phyloP scores from a whole-genome alignment of 2,888 invertebrate genomes.

The Ceramica pisi region DNA sequence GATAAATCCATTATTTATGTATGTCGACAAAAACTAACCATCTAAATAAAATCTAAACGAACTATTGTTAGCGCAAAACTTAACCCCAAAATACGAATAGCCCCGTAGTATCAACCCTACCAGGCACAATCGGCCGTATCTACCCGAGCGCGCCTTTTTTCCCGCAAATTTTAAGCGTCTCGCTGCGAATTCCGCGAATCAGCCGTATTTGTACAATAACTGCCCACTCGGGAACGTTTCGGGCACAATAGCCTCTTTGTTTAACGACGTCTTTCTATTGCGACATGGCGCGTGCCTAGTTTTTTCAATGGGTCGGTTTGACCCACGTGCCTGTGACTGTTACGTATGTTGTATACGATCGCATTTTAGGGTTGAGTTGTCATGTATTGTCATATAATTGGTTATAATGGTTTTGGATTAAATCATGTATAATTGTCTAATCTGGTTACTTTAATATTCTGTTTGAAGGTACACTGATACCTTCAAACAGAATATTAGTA shows the following conservation, averaged over 20 bases:
- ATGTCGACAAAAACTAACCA: constrained; percentile 9
- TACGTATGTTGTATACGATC: constrained; percentile 66
- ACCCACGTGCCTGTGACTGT: constrained; percentile 69
- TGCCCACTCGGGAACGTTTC: constrained; percentile 80
- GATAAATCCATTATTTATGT: neutral
- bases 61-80: constrained; percentile 49
- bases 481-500: too few species aligned
- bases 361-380: constrained; percentile 65
- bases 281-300: constrained; percentile 81
- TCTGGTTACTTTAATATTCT: constrained; percentile 8
- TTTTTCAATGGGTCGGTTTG: constrained; percentile 81
- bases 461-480: neutral
- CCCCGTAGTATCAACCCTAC: constrained; percentile 78
- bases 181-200: constrained; percentile 84
- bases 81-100: constrained; percentile 46
- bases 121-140: constrained; percentile 74
- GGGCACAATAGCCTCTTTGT: constrained; percentile 85
- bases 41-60: constrained; percentile 41
- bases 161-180: constrained; percentile 87
- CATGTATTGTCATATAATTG: constrained; percentile 56
- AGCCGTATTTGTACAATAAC: constrained; percentile 87
- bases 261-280: constrained; percentile 88
- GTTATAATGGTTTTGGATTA: constrained; percentile 40
- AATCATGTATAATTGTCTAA: constrained; percentile 20
- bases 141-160: constrained; percentile 81